phyloP scores from a whole-genome alignment of 2,888 invertebrate species.

The Notodonta ziczac region DNA sequence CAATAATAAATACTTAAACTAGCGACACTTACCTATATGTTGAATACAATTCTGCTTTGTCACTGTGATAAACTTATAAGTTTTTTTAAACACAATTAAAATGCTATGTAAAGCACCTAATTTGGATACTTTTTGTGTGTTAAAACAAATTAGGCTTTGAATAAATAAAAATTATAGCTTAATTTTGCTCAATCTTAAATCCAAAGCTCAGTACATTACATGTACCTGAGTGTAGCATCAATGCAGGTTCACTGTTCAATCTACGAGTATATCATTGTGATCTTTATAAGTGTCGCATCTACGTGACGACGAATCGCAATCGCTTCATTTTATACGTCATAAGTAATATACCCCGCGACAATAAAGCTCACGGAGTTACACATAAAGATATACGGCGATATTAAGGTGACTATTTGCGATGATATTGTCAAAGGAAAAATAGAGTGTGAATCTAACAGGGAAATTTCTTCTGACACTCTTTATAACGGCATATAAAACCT shows the following conservation, averaged over 20 bases:
- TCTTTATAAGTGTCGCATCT: slow-evolving; percentile 30
- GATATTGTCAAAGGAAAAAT: neutral
- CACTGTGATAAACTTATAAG: no score
- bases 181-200: no score
- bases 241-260: neutral
- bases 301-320: slow-evolving; percentile 57
- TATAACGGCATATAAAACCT: neutral
- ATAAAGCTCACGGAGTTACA: slow-evolving; percentile 27
- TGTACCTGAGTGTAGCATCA: neutral
- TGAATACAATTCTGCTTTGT: no score
- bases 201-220: neutral
- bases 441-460: neutral
- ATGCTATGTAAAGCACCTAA: no score
- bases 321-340: slow-evolving; percentile 51
- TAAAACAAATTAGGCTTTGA: no score
- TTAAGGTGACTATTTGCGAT: slow-evolving; percentile 4
- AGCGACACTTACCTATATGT: no score
- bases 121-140: no score
- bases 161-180: no score
- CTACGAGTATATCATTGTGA: slow-evolving; percentile 17
- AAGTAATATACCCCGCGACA: slow-evolving; percentile 28
- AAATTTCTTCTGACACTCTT: neutral
- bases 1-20: no score
- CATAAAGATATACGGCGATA: slow-evolving; percentile 10
- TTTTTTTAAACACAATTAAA: no score